Evolutionary conservation across 2,113 vertebrate species (phyloP).

Genomic region (Peromyscus leucopus): DNA sequence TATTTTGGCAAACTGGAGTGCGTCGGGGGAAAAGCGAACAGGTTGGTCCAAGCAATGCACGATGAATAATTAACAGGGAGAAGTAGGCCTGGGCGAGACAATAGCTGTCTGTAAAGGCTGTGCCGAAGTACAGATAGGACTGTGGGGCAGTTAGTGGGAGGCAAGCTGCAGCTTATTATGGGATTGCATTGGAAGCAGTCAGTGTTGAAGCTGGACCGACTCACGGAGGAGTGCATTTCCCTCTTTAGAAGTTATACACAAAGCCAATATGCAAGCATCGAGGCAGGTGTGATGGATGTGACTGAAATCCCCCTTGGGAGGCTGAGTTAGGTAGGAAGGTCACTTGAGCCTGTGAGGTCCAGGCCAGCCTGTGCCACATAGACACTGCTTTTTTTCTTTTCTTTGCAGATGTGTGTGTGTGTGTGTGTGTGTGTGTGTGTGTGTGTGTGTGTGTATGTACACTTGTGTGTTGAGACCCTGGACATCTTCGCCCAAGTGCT

Average conservation of each 20-base stretch:
- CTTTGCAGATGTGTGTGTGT: neutral
- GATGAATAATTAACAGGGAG: neutral
- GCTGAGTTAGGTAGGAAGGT: neutral
- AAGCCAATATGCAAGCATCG: neutral
- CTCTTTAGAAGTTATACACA: neutral
- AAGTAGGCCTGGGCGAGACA: neutral
- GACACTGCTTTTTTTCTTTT: neutral
- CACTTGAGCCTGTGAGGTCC: neutral
- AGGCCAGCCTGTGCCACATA: neutral
- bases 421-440: neutral
- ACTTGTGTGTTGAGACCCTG: neutral
- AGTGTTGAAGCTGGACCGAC: neutral
- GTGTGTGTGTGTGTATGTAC: accelerated
- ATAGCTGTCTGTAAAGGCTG: neutral
- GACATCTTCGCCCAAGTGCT: neutral
- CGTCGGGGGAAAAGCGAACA: neutral
- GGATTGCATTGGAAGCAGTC: neutral
- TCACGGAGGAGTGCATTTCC: neutral
- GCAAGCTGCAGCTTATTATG: neutral
- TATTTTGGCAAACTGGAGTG: neutral
- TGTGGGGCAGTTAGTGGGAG: neutral
- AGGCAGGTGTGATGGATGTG: neutral
- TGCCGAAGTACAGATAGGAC: neutral
- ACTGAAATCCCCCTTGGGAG: neutral
- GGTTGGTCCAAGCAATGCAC: neutral